phyloP scores from a whole-genome alignment of 2,113 vertebrate species.

The Cavia aperea region DNA sequence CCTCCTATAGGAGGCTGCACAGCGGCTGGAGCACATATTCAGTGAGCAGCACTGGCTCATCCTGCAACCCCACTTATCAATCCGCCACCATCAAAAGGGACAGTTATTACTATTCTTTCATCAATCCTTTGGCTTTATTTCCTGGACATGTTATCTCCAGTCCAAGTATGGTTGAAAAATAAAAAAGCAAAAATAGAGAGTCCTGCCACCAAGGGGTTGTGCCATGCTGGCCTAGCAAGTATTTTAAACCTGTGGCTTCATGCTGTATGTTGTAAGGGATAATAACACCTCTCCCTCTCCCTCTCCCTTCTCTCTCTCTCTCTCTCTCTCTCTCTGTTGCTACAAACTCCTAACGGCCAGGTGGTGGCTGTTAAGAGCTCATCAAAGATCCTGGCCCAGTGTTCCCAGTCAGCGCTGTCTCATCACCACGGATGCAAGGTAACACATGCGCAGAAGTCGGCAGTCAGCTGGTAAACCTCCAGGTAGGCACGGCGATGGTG shows the following conservation, averaged over 20 bases:
- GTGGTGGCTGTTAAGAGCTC: neutral
- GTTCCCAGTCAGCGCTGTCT: neutral
- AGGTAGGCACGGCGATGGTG: neutral
- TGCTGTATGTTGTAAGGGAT: neutral
- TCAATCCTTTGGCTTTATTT: conserved; percentile 13
- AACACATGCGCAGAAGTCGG: neutral
- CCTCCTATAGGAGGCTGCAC: neutral
- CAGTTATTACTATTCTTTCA: neutral
- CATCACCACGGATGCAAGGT: neutral
- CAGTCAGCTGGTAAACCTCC: neutral
- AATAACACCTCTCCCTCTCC: neutral
- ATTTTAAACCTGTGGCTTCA: neutral
- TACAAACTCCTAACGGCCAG: neutral
- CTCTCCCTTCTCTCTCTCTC: neutral
- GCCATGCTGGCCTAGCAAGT: neutral
- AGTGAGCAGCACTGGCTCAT: neutral
- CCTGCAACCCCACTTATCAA: neutral
- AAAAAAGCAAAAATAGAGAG: neutral
- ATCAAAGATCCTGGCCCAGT: neutral
- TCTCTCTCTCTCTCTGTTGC: neutral
- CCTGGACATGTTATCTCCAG: neutral
- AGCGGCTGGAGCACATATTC: neutral
- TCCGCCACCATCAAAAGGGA: neutral
- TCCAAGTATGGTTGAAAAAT: conserved; percentile 7
- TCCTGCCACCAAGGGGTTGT: neutral